phyloP scores from a whole-genome alignment of 2,888 invertebrate genomes.

The Rhamnusium bicolor region DNA sequence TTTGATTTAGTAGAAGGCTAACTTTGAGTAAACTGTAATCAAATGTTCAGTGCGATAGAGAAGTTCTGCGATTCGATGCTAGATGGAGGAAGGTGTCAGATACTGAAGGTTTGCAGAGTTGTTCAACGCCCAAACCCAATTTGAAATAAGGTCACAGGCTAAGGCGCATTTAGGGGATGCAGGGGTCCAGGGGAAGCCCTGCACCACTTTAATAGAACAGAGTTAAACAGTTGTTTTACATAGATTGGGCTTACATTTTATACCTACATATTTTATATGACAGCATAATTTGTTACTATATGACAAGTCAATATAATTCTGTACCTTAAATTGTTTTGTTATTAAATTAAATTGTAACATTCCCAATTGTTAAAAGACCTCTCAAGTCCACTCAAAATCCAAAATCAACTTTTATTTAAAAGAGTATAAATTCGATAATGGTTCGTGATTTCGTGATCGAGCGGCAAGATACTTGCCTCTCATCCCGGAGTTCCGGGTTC shows the following conservation, averaged over 20 bases:
- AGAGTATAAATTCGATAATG: too few relatives aligned
- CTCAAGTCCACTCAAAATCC: too few relatives aligned
- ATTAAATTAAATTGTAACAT: too few relatives aligned
- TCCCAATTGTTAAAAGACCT: too few relatives aligned
- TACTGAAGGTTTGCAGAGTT: neutral
- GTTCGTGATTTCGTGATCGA: too few relatives aligned
- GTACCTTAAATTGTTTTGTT: too few relatives aligned
- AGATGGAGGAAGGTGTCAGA: constrained; percentile 13
- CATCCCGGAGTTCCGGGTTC: too few relatives aligned
- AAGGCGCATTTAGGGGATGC: neutral
- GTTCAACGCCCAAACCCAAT: constrained; percentile 24
- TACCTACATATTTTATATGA: too few relatives aligned
- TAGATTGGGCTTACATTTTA: neutral
- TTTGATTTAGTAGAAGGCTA: neutral
- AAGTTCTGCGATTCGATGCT: neutral
- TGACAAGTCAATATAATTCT: too few relatives aligned
- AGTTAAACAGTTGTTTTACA: neutral
- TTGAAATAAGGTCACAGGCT: neutral
- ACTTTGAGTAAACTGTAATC: constrained; percentile 16
- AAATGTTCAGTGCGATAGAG: neutral
- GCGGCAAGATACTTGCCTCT: too few relatives aligned
- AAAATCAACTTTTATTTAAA: too few relatives aligned
- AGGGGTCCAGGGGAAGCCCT: neutral
- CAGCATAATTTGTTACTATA: too few relatives aligned
- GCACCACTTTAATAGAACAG: neutral